A percentile compares a stretch with the other conserved stretches of the same genome.
phyloP scores from a whole-genome alignment of 2,888 invertebrate species.

The Corbicula japonica region DNA sequence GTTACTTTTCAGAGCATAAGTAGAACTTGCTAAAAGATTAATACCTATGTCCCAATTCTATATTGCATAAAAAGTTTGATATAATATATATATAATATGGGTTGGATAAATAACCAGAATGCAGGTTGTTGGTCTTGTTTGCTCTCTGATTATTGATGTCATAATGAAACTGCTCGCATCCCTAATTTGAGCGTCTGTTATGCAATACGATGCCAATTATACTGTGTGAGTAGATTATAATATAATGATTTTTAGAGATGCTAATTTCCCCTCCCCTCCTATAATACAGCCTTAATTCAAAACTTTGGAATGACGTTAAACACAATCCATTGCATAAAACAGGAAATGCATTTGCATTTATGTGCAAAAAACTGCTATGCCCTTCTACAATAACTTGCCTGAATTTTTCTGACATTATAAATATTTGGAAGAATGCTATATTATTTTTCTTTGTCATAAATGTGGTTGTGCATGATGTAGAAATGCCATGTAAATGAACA shows the following conservation, averaged over 20 bases:
- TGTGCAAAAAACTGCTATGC: constrained; percentile 59
- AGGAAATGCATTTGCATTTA: constrained; percentile 57
- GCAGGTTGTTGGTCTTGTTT: no score
- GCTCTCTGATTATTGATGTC: constrained; percentile 27
- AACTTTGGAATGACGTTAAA: constrained; percentile 50
- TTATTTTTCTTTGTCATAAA: constrained; percentile 31
- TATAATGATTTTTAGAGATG: constrained; percentile 52
- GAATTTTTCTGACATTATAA: constrained; percentile 48
- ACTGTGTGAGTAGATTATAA: constrained; percentile 59
- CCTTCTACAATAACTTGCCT: constrained; percentile 61
- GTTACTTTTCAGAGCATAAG: no score
- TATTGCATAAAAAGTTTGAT: no score
- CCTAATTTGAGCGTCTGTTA: constrained; percentile 24
- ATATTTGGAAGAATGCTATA: constrained; percentile 35
- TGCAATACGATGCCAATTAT: constrained; percentile 36
- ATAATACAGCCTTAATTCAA: constrained; percentile 53
- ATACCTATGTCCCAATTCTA: no score
- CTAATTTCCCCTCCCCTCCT: constrained; percentile 53
- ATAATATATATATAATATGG: no score
- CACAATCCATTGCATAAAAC: constrained; percentile 48
- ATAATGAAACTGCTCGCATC: constrained; percentile 37
- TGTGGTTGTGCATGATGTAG: constrained; percentile 38
- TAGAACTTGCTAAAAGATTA: no score
- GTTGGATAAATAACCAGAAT: no score
- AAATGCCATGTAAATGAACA: constrained; percentile 11